Percentiles rank a stretch among this genome's conserved stretches.
Evolutionary conservation across 2,797 vertebrate genomes (phyloP).

Genomic region (Ctenochaetus hawaiiensis): DNA sequence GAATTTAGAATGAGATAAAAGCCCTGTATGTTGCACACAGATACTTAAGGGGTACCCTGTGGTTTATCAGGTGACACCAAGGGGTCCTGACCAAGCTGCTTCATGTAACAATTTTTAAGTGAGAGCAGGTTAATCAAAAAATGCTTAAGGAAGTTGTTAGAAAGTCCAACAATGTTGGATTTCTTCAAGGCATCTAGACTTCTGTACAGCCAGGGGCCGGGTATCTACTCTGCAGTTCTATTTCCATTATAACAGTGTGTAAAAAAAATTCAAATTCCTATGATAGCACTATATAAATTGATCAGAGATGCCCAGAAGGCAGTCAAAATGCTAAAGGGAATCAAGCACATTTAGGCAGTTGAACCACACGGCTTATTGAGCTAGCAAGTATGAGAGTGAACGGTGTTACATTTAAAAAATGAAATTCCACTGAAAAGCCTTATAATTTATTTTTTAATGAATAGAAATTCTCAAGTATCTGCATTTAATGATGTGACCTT

Average conservation of each 20-base stretch:
- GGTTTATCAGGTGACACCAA: no score
- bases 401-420: neutral
- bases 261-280: neutral
- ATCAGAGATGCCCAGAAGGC: constrained; percentile 18
- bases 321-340: constrained; percentile 23
- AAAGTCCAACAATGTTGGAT: neutral
- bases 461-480: no score
- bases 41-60: no score
- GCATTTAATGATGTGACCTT: no score
- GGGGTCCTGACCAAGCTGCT: no score
- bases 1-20: no score
- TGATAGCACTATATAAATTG: constrained; percentile 12
- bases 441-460: no score
- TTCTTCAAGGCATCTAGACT: neutral
- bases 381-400: constrained; percentile 11
- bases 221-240: constrained; percentile 2
- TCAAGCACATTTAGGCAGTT: constrained; percentile 15
- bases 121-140: no score
- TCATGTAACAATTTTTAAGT: no score
- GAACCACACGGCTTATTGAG: constrained; percentile 23
- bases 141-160: neutral
- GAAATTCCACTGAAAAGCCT: no score
- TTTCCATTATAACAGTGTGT: constrained; percentile 4
- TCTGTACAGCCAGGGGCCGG: neutral
- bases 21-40: no score